Conservation (phyloP, 2,888 invertebrate species). For the Homarus gammarus region DNA sequence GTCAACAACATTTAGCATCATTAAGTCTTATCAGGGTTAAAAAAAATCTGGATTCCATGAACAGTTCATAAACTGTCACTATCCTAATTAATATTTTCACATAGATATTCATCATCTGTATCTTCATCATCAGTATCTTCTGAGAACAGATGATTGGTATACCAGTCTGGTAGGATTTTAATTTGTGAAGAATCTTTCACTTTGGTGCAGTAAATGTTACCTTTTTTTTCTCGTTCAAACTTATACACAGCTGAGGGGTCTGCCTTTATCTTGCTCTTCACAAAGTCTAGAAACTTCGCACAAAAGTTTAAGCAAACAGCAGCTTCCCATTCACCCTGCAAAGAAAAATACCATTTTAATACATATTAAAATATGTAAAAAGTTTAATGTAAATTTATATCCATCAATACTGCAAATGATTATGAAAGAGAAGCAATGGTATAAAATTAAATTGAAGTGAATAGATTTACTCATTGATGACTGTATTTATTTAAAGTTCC, state of each 20-base stretch:
- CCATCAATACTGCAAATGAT: too few species aligned
- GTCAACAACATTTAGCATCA: too few species aligned
- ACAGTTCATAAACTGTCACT: too few species aligned
- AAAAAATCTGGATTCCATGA: too few species aligned
- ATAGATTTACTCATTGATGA: too few species aligned
- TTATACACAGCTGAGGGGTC: not conserved
- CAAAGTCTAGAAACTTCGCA: slow-evolving; percentile 17
- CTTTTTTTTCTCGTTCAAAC: slow-evolving; percentile 2
- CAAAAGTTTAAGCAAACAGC: not conserved
- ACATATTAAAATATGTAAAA: too few species aligned
- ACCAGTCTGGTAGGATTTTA: not conserved
- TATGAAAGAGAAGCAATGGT: too few species aligned
- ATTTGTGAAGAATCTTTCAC: not conserved
- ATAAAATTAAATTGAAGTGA: too few species aligned
- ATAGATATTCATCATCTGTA: not conserved
- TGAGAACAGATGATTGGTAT: not conserved
- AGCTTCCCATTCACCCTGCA: slow-evolving; percentile 20
- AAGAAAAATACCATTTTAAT: too few species aligned
- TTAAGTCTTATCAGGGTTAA: too few species aligned
- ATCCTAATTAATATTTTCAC: not conserved
- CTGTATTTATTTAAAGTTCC: too few species aligned
- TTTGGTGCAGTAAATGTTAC: slow-evolving; percentile 15
- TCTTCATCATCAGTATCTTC: not conserved
- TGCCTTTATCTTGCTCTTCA: not conserved
- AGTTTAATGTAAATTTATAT: too few species aligned